These are phyloP conservation scores for Pteruthius melanotis DNA, from an alignment of 2,113 vertebrate genomes.

Conservation along the genomic window DNA sequence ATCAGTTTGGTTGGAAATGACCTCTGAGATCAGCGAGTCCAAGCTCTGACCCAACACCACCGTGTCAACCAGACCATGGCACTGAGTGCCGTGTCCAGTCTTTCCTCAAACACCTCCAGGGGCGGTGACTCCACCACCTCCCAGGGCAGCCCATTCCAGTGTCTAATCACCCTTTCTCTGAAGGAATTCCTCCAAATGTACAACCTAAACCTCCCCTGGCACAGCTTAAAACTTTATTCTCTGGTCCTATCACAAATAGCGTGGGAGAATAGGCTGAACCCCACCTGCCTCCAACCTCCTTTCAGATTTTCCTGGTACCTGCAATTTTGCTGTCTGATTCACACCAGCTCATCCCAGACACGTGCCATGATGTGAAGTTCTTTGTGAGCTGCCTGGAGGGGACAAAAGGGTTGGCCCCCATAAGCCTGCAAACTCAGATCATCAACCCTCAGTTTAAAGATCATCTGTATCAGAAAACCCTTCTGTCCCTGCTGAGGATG, in stretches of 20 bases:
- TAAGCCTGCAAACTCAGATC: neutral
- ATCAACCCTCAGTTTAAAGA: neutral
- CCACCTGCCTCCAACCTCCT: neutral
- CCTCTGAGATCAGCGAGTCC: neutral
- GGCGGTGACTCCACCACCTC: neutral
- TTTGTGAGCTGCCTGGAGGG: too few species aligned
- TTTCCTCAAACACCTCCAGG: neutral
- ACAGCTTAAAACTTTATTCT: neutral
- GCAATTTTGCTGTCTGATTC: neutral
- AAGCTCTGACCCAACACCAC: neutral
- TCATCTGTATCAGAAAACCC: neutral
- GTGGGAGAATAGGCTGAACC: neutral
- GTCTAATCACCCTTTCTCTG: neutral
- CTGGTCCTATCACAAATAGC: neutral
- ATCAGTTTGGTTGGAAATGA: neutral
- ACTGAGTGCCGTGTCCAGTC: fast-evolving
- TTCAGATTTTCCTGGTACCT: neutral
- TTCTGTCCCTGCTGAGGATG: neutral
- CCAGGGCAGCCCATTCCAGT: neutral
- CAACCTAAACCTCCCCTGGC: neutral
- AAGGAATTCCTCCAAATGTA: neutral
- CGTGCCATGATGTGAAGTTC: neutral
- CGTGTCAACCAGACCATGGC: neutral
- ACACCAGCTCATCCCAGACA: neutral
- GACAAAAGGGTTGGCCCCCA: neutral